Evolutionary conservation across 1,140 invertebrate species (phyloP), one percentile per base, ranked within the genome.

Genomic region (Drosophila rufa): DNA sequence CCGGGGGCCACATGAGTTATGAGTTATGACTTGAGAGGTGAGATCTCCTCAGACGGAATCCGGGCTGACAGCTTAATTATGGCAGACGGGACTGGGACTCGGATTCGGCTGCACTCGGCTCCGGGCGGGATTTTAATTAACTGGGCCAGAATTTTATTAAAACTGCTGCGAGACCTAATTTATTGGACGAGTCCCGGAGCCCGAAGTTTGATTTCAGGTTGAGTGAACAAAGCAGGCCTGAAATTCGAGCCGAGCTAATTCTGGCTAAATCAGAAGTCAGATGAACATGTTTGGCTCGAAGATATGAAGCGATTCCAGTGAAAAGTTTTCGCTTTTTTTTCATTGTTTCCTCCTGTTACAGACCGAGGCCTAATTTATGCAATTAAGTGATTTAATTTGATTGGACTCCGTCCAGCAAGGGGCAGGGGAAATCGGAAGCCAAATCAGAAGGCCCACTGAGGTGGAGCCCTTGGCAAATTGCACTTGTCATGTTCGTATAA

Each of bases 331-430:
- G 5, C 22, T 25, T 48, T 57, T 27, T 50, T 50, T 30, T 27
- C n/a, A 15, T 50, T 51, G 43, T 25, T 50, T 17, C 0, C 14
- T 33, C 30, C 12, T 25, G 19, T 22, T 19, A 36, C n/a, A 25
- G 53, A 42, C 56, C 43, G 11, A 7, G 69, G 45, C 46, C 66
- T 56, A 60, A 79, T 79, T 79, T 80, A 73, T 75, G 60, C 66
- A 65, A 75, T 79, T 75, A 71, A 57, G 53, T 65, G 53, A 15
- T 53, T 60, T 82, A 86, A 85, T 86, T 82, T 80, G 62, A 86
- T 85, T 79, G 62, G 36, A 19, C 48, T 47, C 47, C 75, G 15
- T 19, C 22, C 30, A 59, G 66, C 61, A 64, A 48, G 58, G 51
- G 57, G 46, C 57, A 65, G 68, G 15, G 17, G 45, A 42, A 62